Conservation (phyloP, 2,797 vertebrate genomes). For the Intellagama lesueurii region DNA sequence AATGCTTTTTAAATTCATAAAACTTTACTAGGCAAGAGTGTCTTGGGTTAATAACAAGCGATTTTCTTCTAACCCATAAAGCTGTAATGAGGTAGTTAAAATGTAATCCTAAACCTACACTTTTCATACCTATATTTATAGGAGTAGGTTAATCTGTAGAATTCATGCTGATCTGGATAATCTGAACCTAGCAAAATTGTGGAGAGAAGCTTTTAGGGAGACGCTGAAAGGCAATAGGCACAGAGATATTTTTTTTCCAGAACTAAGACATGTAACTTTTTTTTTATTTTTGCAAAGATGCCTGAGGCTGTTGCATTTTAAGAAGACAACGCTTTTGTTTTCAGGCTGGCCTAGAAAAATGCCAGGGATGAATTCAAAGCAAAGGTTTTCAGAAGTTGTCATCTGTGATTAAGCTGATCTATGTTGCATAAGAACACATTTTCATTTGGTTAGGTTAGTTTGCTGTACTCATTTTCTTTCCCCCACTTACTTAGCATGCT, state of each 20-base stretch:
- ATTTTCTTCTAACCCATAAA: constrained; percentile 24
- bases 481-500: background rate
- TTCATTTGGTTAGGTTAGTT: rapidly evolving
- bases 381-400: constrained; percentile 74
- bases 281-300: constrained; percentile 52
- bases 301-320: constrained; percentile 71
- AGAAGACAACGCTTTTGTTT: constrained; percentile 75
- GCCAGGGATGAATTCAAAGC: constrained; percentile 69
- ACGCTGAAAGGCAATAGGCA: constrained; percentile 57
- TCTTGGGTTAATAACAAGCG: constrained; percentile 45
- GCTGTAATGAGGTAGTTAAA: constrained; percentile 53
- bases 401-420: constrained; percentile 71
- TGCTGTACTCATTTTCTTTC: constrained; percentile 11
- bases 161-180: constrained; percentile 61
- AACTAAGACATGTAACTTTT: constrained; percentile 64
- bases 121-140: constrained; percentile 55
- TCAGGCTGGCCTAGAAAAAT: constrained; percentile 70
- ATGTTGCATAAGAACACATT: constrained; percentile 46
- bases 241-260: constrained; percentile 34
- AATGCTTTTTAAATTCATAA: constrained; percentile 36
- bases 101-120: constrained; percentile 41
- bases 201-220: constrained; percentile 61
- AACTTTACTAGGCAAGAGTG: constrained; percentile 32
- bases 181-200: constrained; percentile 64
- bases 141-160: constrained; percentile 51